Percentiles rank a stretch among this genome's conserved stretches.
Conservation (phyloP, 2,888 invertebrate species). For the Gibbula magus region DNA sequence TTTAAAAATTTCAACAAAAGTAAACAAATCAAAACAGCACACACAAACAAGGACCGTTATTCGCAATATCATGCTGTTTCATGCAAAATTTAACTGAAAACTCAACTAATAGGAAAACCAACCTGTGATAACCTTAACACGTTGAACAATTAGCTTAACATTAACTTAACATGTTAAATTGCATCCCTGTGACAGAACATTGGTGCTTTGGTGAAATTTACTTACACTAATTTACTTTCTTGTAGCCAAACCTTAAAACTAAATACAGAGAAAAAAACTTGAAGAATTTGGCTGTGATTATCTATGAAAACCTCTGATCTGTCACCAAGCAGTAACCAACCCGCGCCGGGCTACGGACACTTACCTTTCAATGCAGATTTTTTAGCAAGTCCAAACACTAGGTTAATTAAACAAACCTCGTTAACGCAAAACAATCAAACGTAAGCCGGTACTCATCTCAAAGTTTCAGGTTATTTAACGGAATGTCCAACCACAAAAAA, state of each 20-base stretch:
- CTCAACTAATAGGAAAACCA: too few species aligned
- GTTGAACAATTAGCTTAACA: too few species aligned
- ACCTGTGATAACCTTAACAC: too few species aligned
- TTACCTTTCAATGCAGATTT: constrained; percentile 38
- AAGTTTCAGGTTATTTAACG: too few species aligned
- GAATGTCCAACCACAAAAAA: too few species aligned
- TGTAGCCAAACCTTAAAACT: constrained; percentile 4
- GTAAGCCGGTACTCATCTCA: neutral
- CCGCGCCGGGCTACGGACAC: constrained; percentile 4
- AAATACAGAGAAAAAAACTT: neutral
- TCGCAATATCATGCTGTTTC: too few species aligned
- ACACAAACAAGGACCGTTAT: too few species aligned
- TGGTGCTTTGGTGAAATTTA: neutral
- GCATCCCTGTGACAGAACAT: neutral
- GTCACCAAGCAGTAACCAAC: neutral
- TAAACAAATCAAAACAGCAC: too few species aligned
- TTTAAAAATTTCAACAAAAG: too few species aligned
- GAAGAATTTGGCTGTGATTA: neutral
- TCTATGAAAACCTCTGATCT: neutral
- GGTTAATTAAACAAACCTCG: constrained; percentile 28
- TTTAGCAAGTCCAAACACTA: constrained; percentile 58
- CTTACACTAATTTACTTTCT: neutral
- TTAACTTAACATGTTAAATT: neutral
- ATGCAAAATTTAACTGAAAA: too few species aligned
- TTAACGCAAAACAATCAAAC: constrained; percentile 3